A percentile compares a stretch with the other conserved stretches of the same genome.
phyloP scores from a whole-genome alignment of 2,113 vertebrate species.

The Hoplias malabaricus region DNA sequence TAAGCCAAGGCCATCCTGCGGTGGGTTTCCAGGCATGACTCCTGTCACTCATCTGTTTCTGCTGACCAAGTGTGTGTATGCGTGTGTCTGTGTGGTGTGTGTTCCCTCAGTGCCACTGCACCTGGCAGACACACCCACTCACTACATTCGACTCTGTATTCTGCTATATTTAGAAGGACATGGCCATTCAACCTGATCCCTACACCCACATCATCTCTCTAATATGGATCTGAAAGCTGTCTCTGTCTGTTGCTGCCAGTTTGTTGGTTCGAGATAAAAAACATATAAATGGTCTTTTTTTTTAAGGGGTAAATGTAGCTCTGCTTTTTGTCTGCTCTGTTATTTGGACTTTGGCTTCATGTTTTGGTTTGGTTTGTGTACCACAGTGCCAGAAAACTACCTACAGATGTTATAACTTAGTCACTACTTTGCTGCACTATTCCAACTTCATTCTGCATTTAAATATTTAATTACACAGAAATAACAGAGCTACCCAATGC shows the following conservation, averaged over 20 bases:
- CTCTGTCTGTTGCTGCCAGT: neutral
- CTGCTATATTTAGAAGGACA: slow-evolving; percentile 35
- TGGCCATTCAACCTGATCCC: slow-evolving; percentile 11
- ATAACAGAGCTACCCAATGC: too few relatives aligned
- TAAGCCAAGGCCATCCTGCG: neutral
- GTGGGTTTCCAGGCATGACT: slow-evolving; percentile 6
- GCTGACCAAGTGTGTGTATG: slow-evolving; percentile 22
- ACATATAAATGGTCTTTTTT: slow-evolving; percentile 21
- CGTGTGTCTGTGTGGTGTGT: slow-evolving; percentile 23
- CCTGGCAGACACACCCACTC: slow-evolving; percentile 43
- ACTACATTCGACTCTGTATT: neutral
- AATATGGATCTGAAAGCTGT: slow-evolving; percentile 24
- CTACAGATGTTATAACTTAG: neutral
- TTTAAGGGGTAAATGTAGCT: neutral
- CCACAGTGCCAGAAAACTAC: neutral
- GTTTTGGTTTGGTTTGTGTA: neutral
- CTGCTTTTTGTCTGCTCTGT: slow-evolving; percentile 20
- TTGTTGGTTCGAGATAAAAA: neutral
- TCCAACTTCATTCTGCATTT: neutral
- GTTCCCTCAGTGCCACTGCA: slow-evolving; percentile 17
- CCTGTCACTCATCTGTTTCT: neutral
- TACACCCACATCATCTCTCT: slow-evolving; percentile 21
- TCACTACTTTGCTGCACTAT: neutral
- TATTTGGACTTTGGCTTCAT: slow-evolving; percentile 17
- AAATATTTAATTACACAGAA: too few relatives aligned